A percentile compares a stretch with the other conserved stretches of the same genome.
These are phyloP conservation scores for Diglossa cyanea DNA, from an alignment of 2,797 vertebrate genomes.

Conservation along the genomic window DNA sequence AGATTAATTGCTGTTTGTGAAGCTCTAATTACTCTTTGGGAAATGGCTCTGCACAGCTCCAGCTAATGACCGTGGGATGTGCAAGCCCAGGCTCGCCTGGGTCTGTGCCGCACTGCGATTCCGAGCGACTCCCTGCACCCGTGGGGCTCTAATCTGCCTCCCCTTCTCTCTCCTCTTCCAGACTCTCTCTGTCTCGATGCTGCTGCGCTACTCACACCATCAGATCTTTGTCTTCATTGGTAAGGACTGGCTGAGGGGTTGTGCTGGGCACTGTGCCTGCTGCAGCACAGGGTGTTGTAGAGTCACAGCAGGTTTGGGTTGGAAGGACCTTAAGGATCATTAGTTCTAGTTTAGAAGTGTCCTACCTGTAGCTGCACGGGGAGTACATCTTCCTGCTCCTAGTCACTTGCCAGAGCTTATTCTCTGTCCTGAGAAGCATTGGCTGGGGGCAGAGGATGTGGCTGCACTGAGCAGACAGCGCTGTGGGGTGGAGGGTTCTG, in stretches of 20 bases:
- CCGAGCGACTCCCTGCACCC: background rate
- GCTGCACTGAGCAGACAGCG: too few relatives aligned
- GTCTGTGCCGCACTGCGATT: background rate
- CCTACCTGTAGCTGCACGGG: background rate
- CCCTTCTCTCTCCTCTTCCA: slow-evolving; percentile 54
- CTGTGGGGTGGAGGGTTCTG: background rate
- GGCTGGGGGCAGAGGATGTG: background rate
- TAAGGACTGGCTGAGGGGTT: slow-evolving; percentile 67
- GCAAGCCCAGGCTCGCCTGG: background rate
- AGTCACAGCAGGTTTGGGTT: background rate
- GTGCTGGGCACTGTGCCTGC: background rate
- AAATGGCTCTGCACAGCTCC: background rate
- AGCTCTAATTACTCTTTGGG: background rate
- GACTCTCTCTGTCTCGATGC: slow-evolving; percentile 97
- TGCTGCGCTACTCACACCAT: slow-evolving; percentile 94
- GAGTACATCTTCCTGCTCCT: background rate
- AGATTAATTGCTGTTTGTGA: slow-evolving; percentile 8
- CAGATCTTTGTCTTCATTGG: slow-evolving; percentile 99
- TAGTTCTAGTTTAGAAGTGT: background rate
- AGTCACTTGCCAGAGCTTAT: background rate
- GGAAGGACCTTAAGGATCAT: background rate
- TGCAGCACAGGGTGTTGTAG: rapidly evolving
- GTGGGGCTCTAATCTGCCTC: background rate
- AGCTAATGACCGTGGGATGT: background rate
- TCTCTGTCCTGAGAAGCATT: background rate